Evolutionary conservation across 2,113 vertebrate species (phyloP), one percentile per base, ranked within the genome.

Genomic region (Cochlearius cochlearius): DNA sequence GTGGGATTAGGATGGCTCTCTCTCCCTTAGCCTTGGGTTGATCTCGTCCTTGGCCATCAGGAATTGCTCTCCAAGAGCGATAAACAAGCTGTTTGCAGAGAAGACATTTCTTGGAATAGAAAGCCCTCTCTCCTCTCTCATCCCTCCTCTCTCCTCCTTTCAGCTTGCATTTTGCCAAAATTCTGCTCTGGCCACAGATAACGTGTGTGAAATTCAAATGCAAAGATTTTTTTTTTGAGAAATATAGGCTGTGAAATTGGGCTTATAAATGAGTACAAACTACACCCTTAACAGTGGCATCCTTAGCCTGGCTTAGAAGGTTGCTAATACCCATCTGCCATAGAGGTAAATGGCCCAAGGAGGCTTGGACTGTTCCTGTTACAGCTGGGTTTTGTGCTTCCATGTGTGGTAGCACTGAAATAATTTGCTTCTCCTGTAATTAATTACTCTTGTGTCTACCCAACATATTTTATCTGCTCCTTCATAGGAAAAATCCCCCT

Each of bases 181-280:
- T 58, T 84, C 82, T 64, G 50, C 94, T 90, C 86, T 52, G 86
- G 49, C 94, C 92, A 78, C 29, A 45, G 94, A 38, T 82, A 94
- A 95, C 2, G n/a, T 8, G 39, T 85, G 86, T 92, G 94, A 95
- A 94, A 96, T 95, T 63, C 86, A 47, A 82, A 41, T 0, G 29
- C 60, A 74, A 85, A 90, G 86, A 25, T 3, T 9, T 41, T 73
- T 86, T 73, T 86, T 81, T 59, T 10, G 59, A 82, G 74, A 67
- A 92, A 95, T 95, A 76, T 39, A 84, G 95, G 74, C 89, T 94
- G 95, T 94, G 86, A 96, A 96, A 96, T 94, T 1, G 1, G 69
- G 64, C 74, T 96, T 94, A 66, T 50, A 86, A 86, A 84, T 27
- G 74, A 96, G 75, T 38, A 1, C 58, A 60, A 60, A 2, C 38